A percentile compares a stretch with the other conserved stretches of the same genome.
Evolutionary conservation across 2,888 invertebrate genomes (phyloP).

Genomic region (Dromius quadrimaculatus): DNA sequence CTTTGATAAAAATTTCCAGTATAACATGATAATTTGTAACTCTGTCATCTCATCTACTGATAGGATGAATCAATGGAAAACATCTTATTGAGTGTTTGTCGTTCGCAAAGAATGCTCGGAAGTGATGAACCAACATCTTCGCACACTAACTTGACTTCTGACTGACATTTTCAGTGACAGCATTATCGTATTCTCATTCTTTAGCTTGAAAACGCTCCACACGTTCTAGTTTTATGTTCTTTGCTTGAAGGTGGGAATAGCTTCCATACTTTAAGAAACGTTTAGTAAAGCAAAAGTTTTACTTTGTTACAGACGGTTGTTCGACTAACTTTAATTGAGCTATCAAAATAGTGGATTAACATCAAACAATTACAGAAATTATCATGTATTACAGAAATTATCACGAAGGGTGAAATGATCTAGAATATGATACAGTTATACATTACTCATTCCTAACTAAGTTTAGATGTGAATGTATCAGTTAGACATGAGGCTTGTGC

Average conservation of each 20-base stretch:
- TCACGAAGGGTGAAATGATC: too few relatives aligned
- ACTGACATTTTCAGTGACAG: slow-evolving; percentile 36
- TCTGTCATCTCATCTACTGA: too few relatives aligned
- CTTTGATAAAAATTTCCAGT: too few relatives aligned
- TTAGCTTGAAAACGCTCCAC: slow-evolving; percentile 44
- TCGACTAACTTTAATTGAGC: neutral
- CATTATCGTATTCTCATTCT: slow-evolving; percentile 42
- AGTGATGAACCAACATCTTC: neutral
- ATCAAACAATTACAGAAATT: too few relatives aligned
- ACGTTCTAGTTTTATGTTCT: slow-evolving; percentile 47
- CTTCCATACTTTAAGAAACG: slow-evolving; percentile 46
- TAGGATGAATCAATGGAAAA: neutral
- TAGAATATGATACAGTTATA: too few relatives aligned
- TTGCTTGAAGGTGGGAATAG: slow-evolving; percentile 48
- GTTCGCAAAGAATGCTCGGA: slow-evolving; percentile 5
- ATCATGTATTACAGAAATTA: too few relatives aligned
- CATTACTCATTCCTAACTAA: too few relatives aligned
- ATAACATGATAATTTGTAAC: too few relatives aligned
- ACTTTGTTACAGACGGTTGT: slow-evolving; percentile 37
- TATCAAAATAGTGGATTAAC: neutral
- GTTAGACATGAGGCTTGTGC: too few relatives aligned
- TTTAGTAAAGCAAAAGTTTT: slow-evolving; percentile 41
- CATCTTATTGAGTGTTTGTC: slow-evolving; percentile 10
- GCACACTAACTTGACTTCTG: too few relatives aligned
- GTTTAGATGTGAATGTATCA: too few relatives aligned